Base-by-base conservation (phyloP, 2,113 vertebrate species). In the Brachypteracias leptosomus region DNA sequence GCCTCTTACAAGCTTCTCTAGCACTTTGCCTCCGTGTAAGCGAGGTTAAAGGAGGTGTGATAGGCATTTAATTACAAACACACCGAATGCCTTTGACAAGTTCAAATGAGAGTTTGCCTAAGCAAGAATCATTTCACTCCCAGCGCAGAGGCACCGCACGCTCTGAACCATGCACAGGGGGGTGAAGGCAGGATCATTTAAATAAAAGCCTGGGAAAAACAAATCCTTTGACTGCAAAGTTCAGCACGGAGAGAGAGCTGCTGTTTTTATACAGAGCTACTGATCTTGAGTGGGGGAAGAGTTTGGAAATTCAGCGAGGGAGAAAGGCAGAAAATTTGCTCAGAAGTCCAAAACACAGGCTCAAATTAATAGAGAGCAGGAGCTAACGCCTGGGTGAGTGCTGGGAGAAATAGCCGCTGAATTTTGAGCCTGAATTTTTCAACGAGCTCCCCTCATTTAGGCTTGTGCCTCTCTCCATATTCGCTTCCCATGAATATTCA, bases 21-120 rank as follows among this genome's bases (percentile, higher is more conserved):
- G 70, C 3, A 9, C 85, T 91, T 65, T 22, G 33, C 10, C 93
- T 90, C 49, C 28, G 7, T 15, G 44, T 76, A 84, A 92, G 88
- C 0, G 74, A 93, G 95, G 93, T 89, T 97, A 97, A 95, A 85
- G 71, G 18, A 95, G 94, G 88, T 92, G 93, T 92, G 93, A 97
- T 85, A 93, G 87, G 94, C 94, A 83, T 87, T 95, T 96, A 95
- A 92, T 96, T 96, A 89, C 91, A 80, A 96, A 81, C 82, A 75
- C 87, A 70, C 85, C 21, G 0, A 82, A 86, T 83, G 57, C 90
- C 91, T 97, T 81, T 93, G 96, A 96, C 94, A 78, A 88, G 93
- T 92, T 96, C 91, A 90, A 85, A 93, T 89, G 85, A 72, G 96
- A 95, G 88, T 85, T 88, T 96, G 85, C 74, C 90, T 63, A 36